Conservation (phyloP, 2,113 vertebrate species). For the Clarias batrachus region DNA sequence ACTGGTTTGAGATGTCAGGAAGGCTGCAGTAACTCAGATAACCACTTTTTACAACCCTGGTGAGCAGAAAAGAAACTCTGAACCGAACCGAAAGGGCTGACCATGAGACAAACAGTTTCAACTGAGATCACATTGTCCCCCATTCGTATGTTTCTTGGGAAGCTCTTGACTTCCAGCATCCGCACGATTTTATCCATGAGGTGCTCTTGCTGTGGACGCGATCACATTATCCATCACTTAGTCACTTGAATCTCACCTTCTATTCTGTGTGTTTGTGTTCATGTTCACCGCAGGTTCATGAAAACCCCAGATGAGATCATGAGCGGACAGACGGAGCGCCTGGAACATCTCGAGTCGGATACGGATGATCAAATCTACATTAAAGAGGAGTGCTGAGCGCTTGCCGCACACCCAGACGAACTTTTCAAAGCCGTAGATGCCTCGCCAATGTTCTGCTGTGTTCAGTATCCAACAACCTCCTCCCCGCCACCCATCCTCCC, state of each 20-base stretch:
- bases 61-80: not conserved
- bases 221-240: not conserved
- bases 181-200: not conserved
- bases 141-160: not conserved
- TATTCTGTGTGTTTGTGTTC: not conserved
- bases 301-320: slow-evolving; percentile 98
- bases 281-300: slow-evolving; percentile 83
- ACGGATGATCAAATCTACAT: slow-evolving; percentile 92
- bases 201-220: not conserved
- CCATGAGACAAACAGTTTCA: not conserved
- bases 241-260: not conserved
- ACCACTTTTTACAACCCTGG: not conserved
- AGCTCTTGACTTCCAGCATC: not conserved
- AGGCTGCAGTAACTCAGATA: not conserved
- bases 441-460: slow-evolving; percentile 52
- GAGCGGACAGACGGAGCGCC: slow-evolving; percentile 91
- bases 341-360: slow-evolving; percentile 95
- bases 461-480: not conserved
- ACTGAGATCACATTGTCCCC: not conserved
- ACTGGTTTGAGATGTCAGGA: not conserved
- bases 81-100: too few relatives aligned
- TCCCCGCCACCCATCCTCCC: not conserved
- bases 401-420: slow-evolving; percentile 49
- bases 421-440: slow-evolving; percentile 67
- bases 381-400: slow-evolving; percentile 90